Percentiles rank a stretch among this genome's conserved stretches.
Conservation (phyloP, 1,140 invertebrate species). For the Notospermus geniculatus region DNA sequence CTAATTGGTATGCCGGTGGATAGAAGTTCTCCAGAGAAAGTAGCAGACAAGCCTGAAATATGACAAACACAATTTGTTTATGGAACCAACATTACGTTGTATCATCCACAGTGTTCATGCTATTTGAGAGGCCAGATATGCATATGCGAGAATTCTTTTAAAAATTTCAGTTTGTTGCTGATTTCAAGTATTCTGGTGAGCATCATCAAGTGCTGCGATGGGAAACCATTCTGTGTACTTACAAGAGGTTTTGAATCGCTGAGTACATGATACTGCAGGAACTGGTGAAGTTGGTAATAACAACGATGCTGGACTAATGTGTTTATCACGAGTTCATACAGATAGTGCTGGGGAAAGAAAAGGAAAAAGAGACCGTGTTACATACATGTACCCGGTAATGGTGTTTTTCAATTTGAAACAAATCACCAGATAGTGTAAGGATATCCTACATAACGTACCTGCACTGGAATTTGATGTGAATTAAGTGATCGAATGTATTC, state of each 20-base stretch:
- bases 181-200: too few relatives aligned
- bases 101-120: too few relatives aligned
- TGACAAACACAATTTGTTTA: background rate
- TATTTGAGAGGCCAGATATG: too few relatives aligned
- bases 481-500: conserved; percentile 77
- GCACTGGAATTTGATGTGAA: conserved; percentile 72
- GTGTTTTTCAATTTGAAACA: too few relatives aligned
- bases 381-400: conserved; percentile 15
- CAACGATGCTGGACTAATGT: conserved; percentile 68
- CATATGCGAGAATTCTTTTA: too few relatives aligned
- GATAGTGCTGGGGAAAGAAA: conserved; percentile 66
- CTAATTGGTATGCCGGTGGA: conserved; percentile 83
- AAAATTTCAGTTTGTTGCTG: too few relatives aligned
- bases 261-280: conserved; percentile 85
- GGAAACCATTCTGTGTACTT: too few relatives aligned
- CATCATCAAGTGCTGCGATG: too few relatives aligned
- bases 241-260: conserved; percentile 83
- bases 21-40: conserved; percentile 84
- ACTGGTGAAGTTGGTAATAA: conserved; percentile 79
- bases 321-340: conserved; percentile 82
- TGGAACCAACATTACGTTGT: too few relatives aligned
- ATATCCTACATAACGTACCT: too few relatives aligned
- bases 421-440: too few relatives aligned
- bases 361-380: background rate
- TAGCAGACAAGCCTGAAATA: conserved; percentile 76